phyloP scores from a whole-genome alignment of 2,113 vertebrate species.

The Gnathonemus echidnorhynchus region DNA sequence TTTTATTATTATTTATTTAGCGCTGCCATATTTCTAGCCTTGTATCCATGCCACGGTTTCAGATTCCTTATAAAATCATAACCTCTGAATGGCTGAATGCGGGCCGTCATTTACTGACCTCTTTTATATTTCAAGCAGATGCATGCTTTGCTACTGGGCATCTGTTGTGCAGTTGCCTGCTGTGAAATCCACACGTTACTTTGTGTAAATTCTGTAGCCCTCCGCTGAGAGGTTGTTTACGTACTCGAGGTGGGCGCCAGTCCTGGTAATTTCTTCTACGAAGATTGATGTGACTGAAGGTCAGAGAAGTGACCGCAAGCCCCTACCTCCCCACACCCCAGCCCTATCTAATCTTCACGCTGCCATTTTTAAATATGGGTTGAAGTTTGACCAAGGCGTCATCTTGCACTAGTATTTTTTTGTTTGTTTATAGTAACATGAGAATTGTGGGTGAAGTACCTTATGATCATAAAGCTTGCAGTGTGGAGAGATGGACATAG shows the following conservation, averaged over 20 bases:
- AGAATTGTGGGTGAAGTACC: neutral
- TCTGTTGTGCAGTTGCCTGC: slow-evolving; percentile 9
- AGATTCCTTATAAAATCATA: slow-evolving; percentile 11
- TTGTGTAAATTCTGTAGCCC: slow-evolving; percentile 23
- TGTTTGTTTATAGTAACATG: neutral
- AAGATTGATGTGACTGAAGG: neutral
- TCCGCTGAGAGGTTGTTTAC: slow-evolving; percentile 16
- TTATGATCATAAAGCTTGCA: neutral
- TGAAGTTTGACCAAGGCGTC: neutral
- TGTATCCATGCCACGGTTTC: slow-evolving; percentile 1
- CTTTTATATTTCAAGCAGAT: slow-evolving; percentile 37
- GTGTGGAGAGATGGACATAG: neutral
- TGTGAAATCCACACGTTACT: slow-evolving; percentile 17
- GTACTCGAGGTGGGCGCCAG: neutral
- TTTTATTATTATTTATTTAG: neutral
- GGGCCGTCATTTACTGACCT: slow-evolving; percentile 23
- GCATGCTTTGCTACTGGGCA: slow-evolving; percentile 7
- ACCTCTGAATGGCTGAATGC: neutral
- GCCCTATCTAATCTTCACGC: neutral
- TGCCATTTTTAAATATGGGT: neutral
- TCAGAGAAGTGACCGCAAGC: neutral
- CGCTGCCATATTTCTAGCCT: neutral
- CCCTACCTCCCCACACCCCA: neutral
- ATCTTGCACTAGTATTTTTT: neutral
- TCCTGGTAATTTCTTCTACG: neutral